Base-by-base conservation (phyloP, 2,888 invertebrate genomes). In the Diarsia dahlii region DNA sequence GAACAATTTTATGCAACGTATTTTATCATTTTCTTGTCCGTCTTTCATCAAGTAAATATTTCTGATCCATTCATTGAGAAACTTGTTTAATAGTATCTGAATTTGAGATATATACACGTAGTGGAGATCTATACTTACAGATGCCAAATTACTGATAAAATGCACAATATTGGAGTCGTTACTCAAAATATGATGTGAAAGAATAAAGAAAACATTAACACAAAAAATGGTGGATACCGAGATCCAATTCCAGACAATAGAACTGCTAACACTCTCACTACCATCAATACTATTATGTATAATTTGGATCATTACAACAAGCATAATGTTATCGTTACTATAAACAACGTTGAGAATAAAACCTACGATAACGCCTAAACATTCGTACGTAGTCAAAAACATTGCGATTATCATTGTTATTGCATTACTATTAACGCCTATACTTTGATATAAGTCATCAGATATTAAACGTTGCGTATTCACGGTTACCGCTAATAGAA, bases 221-320 rank as follows among this genome's bases (percentile, higher is more conserved):
- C 46, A 39, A 10, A 79, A 5, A 18, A 15, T 12, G 9, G 28
- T 28, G 2, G 76, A 48, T 13, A 77, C n/a, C 0, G 65, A 70
- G 2, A 85, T 34, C 80, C 80, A 82, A 20, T 74, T 85, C 76
- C 74, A 76, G 23, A 70, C 20, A 1, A 73, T 65, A 15, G 63
- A 82, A 58, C 12, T 70, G 0, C 46, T 18, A 10, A 78, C 48
- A 18, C n/a, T 62, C 12, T 74, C 63, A 34, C 39, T 69, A 9
- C 70, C 74, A 28, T 62, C 64, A 1, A 86, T 66, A n/a, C 4
- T 71, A 13, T 52, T 71, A 56, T 77, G 63, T 28, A 85, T 79
- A 46, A 52, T 56, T 52, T 85, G 85, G 5, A 86, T 71, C 9
- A 12, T 75, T 8, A 81, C 10, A 45, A 85, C 74, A 8, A 85